phyloP scores from a whole-genome alignment of 1,140 invertebrate species.

The Wiebesia pumilae region DNA sequence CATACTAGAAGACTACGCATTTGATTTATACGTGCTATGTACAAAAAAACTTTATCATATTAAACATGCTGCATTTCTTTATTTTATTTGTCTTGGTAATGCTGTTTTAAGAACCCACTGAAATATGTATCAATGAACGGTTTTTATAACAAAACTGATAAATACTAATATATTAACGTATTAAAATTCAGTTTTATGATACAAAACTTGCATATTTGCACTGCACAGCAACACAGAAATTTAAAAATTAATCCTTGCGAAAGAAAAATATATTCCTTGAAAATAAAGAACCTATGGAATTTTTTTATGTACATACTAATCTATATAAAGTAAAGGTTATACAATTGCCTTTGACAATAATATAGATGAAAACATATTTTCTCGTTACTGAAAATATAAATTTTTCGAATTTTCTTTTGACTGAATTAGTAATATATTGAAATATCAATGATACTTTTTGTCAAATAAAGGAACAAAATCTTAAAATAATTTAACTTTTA shows the following conservation, averaged over 20 bases:
- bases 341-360: conserved; percentile 10
- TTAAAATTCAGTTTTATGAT: not conserved
- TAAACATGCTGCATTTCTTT: conserved; percentile 18
- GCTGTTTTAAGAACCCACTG: not conserved
- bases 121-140: not conserved
- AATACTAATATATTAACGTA: not conserved
- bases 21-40: conserved; percentile 55
- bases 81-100: conserved; percentile 22
- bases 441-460: not conserved
- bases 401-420: conserved; percentile 1
- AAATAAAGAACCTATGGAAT: conserved; percentile 31
- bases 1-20: conserved; percentile 50
- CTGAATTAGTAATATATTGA: conserved; percentile 3
- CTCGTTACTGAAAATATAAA: conserved; percentile 1
- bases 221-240: conserved; percentile 10
- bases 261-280: conserved; percentile 41
- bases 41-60: conserved; percentile 52
- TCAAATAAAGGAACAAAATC: conserved; percentile 16
- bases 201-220: not conserved
- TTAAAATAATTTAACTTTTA: conserved; percentile 12
- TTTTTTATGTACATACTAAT: conserved; percentile 48
- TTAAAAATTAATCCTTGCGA: conserved; percentile 32
- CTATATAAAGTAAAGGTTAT: conserved; percentile 12
- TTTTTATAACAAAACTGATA: not conserved
- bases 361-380: not conserved